Evolutionary conservation across 2,113 vertebrate genomes (phyloP).

Genomic region (Pipa parva): DNA sequence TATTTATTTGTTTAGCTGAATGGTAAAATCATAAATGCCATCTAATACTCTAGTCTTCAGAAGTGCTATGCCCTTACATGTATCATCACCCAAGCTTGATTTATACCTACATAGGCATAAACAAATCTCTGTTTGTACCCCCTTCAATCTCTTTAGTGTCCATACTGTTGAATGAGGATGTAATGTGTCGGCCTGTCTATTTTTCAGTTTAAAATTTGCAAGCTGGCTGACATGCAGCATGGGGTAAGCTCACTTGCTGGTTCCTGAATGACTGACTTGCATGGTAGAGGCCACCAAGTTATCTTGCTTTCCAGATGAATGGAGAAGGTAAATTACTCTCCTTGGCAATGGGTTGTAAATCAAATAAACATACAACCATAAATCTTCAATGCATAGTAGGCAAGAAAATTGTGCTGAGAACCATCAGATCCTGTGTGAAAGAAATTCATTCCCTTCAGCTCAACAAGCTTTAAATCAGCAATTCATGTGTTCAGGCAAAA

Average conservation of each 20-base stretch:
- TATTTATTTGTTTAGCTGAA: too few relatives aligned
- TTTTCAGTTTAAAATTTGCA: not conserved
- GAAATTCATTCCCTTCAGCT: not conserved
- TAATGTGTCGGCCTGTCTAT: not conserved
- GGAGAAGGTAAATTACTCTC: conserved; percentile 27
- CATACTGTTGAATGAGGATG: not conserved
- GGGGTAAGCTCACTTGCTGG: not conserved
- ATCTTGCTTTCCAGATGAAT: conserved; percentile 29
- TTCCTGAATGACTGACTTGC: conserved; percentile 2
- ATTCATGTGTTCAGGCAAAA: not conserved
- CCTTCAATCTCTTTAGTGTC: not conserved
- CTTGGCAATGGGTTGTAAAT: conserved; percentile 11
- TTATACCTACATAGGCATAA: conserved; percentile 1
- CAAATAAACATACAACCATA: conserved; percentile 7
- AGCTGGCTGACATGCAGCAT: not conserved
- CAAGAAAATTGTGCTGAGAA: conserved; percentile 25
- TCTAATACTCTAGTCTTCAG: too few relatives aligned
- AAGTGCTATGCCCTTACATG: too few relatives aligned
- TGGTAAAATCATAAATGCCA: too few relatives aligned
- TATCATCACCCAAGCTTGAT: conserved; percentile 3
- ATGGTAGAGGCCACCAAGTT: conserved; percentile 15
- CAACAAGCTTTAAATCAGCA: conserved; percentile 23
- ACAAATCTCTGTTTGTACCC: conserved; percentile 5
- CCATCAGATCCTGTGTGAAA: not conserved
- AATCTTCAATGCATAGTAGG: conserved; percentile 7